Conservation (phyloP, 2,888 invertebrate genomes). For the Tortrix viridana region DNA sequence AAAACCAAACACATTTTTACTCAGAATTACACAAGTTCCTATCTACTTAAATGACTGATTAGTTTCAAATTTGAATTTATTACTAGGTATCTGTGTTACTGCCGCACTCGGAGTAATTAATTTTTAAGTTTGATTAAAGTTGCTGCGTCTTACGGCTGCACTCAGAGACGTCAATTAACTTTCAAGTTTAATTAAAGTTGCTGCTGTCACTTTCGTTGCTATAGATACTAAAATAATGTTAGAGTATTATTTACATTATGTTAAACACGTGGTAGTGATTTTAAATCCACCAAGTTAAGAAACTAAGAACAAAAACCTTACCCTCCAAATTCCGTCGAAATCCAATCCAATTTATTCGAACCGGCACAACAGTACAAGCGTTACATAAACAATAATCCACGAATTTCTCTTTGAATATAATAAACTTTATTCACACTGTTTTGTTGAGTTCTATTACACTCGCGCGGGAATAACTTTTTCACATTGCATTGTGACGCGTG, state of each 20-base stretch:
- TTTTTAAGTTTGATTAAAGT: too few relatives aligned
- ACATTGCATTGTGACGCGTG: conserved; percentile 67
- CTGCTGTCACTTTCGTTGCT: too few relatives aligned
- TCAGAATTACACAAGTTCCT: not conserved
- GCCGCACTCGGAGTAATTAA: too few relatives aligned
- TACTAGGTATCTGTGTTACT: not conserved
- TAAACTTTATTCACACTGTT: conserved; percentile 69
- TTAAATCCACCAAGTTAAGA: too few relatives aligned
- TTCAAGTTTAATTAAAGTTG: too few relatives aligned
- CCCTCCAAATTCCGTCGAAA: conserved; percentile 57
- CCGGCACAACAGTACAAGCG: conserved; percentile 58
- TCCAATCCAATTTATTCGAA: conserved; percentile 55
- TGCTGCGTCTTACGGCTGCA: too few relatives aligned
- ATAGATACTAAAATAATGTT: too few relatives aligned
- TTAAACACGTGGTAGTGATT: not conserved
- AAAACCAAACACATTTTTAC: too few relatives aligned
- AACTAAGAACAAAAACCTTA: conserved; percentile 49
- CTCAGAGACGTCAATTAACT: too few relatives aligned
- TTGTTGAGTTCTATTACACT: conserved; percentile 64
- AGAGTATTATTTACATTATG: too few relatives aligned
- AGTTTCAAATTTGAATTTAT: not conserved
- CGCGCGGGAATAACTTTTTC: conserved; percentile 72
- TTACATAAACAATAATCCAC: conserved; percentile 63
- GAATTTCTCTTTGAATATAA: conserved; percentile 58
- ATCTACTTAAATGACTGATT: not conserved